phyloP scores from a whole-genome alignment of 1,140 invertebrate genomes.

The Drosophila gunungcola region DNA sequence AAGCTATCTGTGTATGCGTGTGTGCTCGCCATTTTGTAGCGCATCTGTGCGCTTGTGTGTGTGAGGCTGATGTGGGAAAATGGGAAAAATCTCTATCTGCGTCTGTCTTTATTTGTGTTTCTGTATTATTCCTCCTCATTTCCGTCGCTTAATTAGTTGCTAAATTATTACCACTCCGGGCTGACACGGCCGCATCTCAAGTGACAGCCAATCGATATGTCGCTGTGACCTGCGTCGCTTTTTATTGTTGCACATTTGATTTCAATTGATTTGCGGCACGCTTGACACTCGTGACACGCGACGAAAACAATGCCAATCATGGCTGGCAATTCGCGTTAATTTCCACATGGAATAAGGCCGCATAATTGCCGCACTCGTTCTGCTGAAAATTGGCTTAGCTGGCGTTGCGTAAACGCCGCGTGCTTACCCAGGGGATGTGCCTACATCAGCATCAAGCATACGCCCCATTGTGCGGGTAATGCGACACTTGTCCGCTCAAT shows the following conservation, averaged over 20 bases:
- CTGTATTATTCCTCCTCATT: constrained; percentile 37
- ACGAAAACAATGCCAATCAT: constrained; percentile 76
- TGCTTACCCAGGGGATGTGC: constrained; percentile 4
- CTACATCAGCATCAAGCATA: constrained; percentile 8
- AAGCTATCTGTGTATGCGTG: constrained; percentile 29
- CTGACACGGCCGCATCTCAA: constrained; percentile 67
- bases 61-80: too few relatives aligned
- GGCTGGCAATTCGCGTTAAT: constrained; percentile 70
- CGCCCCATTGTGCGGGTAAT: constrained; percentile 31
- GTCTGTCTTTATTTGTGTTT: constrained; percentile 16
- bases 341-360: constrained; percentile 75
- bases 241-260: constrained; percentile 66
- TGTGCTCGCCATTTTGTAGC: constrained; percentile 18
- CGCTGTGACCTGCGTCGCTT: constrained; percentile 24
- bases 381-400: constrained; percentile 61
- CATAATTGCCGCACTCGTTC: constrained; percentile 56
- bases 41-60: neutral
- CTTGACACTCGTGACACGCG: constrained; percentile 50
- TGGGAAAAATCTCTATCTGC: constrained; percentile 23
- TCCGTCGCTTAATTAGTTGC: constrained; percentile 76
- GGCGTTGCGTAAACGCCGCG: constrained; percentile 36
- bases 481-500: constrained; percentile 32
- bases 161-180: constrained; percentile 74
- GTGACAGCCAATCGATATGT: constrained; percentile 59
- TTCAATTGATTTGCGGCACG: constrained; percentile 51